Base-by-base conservation (phyloP, 2,797 vertebrate species). In the Cheirogaleus major region DNA sequence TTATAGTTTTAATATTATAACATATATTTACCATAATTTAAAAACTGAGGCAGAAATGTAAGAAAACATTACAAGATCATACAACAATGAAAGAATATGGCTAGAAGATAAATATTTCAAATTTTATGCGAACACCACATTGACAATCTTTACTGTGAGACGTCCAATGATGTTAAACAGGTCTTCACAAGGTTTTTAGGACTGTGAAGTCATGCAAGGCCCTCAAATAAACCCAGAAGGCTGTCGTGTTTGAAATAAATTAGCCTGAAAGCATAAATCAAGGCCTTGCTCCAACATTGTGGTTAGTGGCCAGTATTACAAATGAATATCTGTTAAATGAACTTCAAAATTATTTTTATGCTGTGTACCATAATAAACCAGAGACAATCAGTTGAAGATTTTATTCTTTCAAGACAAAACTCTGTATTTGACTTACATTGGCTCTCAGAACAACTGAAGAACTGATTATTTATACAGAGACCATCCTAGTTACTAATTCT, bases 381-480 rank as follows among this genome's bases (percentile, higher is more conserved):
- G 43, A 59, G 48, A 91, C 78, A 23, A 89, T 84, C 30, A 52
- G 23, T 9, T 69, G 41, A 61, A 65, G 12, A 75, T 17, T n/a
- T 84, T 57, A 18, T 61, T 91, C 11, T 70, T 82, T 82, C 92
- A 78, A 78, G 69, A 80, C n/a, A 59, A 89, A 89, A 72, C 35
- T 30, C 35, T 70, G 18, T n/a, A 72, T 57, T 65, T 87, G 91
- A 55, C 57, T 83, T 23, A 7, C 12, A 27, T 1, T 50, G 59
- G 65, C 65, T 57, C 11, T 41, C 52, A 76, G 63, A 61, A 41
- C 67, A 83, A 59, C 23, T 9, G 32, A 75, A 35, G 48, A 65
- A 35, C 67, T 48, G 75, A 81, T 83, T 91, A 86, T 90, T 79
- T 83, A 91, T 13, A 92, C 76, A 94, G 59, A 91, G 63, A 69